Base-by-base conservation (phyloP, 2,888 invertebrate genomes). In the Lepeophtheirus nordmannii region DNA sequence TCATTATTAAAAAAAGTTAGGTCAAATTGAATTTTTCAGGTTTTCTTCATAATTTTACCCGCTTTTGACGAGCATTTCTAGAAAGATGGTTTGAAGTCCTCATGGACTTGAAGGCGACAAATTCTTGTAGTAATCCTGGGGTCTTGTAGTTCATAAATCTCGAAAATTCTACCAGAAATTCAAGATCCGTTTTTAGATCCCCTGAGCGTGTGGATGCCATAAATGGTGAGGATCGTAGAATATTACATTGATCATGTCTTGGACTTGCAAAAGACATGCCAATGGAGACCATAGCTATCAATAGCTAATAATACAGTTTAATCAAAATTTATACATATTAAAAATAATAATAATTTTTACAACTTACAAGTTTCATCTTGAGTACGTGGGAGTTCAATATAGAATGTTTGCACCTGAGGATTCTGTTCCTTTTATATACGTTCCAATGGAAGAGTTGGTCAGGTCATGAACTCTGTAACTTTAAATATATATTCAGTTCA, bases 61-160 rank as follows among this genome's bases (percentile, higher is more conserved):
- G 14, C 17, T 46, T 46, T 46, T 14, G 17, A 17, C 53, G 53
- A n/a, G n/a, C 2, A 8, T 46, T 46, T 14, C 53, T 14, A 5
- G 17, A 2, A 5, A n/a, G 53, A 46, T 46, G n/a, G 5, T 46
- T 14, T n/a, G 53, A 46, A 5, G 53, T n/a, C 8, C 53, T 46
- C 53, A 46, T 46, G 53, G 53, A 46, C 17, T 46, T 46, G 53
- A 46, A 46, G 8, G 53, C 53, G 3, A 46, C 53, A 46, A 46
- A 46, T 17, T 46, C 53, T 46, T 58, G 58, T 20, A 58, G 23
- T 14, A 58, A 20, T n/a, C 22, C n/a, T 37, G 61, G 61, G 61
- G 61, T 37, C 37, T 61, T 61, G n/a, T 37, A 23, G 38, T 61
- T 61, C 30, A 61, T n/a, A 17, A 61, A 61, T 14, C 61, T 22